phyloP scores from a whole-genome alignment of 2,888 invertebrate species.

The Marronus borbonicus region DNA sequence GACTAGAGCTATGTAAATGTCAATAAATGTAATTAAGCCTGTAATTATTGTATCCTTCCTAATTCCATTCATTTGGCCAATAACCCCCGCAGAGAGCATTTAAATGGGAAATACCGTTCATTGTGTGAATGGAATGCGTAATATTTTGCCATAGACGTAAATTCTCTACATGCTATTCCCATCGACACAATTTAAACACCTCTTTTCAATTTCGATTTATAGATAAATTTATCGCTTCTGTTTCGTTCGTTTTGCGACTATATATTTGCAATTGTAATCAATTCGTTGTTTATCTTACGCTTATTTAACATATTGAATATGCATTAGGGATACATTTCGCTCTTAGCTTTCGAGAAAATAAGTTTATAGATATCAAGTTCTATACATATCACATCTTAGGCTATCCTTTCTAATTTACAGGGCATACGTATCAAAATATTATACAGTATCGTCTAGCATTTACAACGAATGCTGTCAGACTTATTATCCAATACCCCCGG shows the following conservation, averaged over 20 bases:
- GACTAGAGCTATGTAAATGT: not conserved
- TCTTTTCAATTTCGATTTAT: not conserved
- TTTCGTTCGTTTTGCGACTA: not conserved
- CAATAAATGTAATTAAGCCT: constrained; percentile 3
- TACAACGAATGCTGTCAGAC: no score
- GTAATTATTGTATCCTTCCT: constrained; percentile 19
- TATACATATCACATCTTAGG: no score
- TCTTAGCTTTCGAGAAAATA: no score
- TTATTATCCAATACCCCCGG: no score
- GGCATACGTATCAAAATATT: no score
- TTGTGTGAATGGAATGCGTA: not conserved
- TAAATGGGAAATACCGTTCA: constrained; percentile 15
- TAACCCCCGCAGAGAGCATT: constrained; percentile 38
- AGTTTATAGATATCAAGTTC: no score
- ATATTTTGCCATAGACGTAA: not conserved
- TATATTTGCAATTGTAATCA: not conserved
- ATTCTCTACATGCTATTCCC: not conserved
- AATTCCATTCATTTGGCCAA: constrained; percentile 37
- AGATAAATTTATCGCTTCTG: not conserved
- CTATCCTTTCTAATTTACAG: no score
- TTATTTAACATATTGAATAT: not conserved
- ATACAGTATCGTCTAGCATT: no score
- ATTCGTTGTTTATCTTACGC: not conserved
- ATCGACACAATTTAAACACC: not conserved
- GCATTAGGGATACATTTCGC: no score